Base-by-base conservation (phyloP, 2,888 invertebrate species). In the Sesia bembeciformis region DNA sequence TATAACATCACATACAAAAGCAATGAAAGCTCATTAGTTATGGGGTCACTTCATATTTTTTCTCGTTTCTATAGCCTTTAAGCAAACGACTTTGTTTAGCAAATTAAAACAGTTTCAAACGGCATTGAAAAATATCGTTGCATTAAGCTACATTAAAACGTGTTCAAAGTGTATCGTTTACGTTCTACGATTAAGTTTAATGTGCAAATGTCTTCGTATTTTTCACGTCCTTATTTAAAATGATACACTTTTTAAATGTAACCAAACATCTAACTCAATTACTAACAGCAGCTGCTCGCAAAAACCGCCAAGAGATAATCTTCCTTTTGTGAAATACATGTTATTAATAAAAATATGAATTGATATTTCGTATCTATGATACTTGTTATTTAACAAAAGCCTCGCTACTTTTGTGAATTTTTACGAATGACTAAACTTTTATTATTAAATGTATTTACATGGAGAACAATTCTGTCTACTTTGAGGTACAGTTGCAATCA, bases 341-440 rank as follows among this genome's bases (percentile, higher is more conserved):
- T 78, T 88, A 89, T 89, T 89, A 88, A 88, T 88, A 89, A 89
- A 87, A 88, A 89, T 88, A 87, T 88, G 81, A 72, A 66, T 79
- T 75, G 71, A 84, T 84, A 82, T 80, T 80, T 72, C 76, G 70
- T 78, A 82, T 81, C 81, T 84, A 70, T 75, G 76, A 71, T 80
- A 76, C 75, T 78, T 78, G 76, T 67, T 73, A 73, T 73, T 73
- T 73, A 75, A 86, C 89, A 88, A 89, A 80, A 74, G 78, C 66
- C 8, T 63, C 64, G 69, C 59, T 68, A 70, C 81, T 68, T 80
- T 88, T 86, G 84, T 84, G 67, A 68, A 74, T 68, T 66, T 81
- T 82, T 74, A 84, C 79, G 86, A 83, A 76, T 82, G 87, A 82
- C 65, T 75, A 80, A 68, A 61, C 76, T 72, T 74, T 67, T 74